These are phyloP conservation scores for Arenaria interpres DNA, from an alignment of 2,113 vertebrate genomes.

Conservation along the genomic window DNA sequence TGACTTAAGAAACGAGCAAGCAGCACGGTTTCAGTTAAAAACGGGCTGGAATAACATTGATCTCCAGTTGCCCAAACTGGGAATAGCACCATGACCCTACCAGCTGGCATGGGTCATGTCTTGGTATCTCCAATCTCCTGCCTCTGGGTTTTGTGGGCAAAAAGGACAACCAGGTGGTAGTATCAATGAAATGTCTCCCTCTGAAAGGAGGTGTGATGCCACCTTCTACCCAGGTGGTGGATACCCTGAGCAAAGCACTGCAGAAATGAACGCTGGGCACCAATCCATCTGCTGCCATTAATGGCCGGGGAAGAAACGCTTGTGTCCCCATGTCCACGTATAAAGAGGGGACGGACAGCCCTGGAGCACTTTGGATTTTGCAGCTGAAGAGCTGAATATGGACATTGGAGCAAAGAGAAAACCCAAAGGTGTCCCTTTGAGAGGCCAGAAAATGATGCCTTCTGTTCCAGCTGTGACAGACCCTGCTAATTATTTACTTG, in stretches of 20 bases:
- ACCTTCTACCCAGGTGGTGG: not conserved
- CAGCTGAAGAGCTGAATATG: not conserved
- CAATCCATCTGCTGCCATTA: fast-evolving
- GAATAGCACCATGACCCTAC: not conserved
- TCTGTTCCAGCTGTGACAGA: fast-evolving
- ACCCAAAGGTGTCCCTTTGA: not conserved
- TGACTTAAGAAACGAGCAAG: not conserved
- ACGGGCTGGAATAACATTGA: fast-evolving
- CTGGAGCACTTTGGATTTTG: not conserved
- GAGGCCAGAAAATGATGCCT: not conserved
- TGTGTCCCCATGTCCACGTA: fast-evolving
- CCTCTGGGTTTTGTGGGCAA: too few relatives aligned
- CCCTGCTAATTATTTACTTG: fast-evolving
- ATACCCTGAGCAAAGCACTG: fast-evolving
- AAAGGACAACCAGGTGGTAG: too few relatives aligned
- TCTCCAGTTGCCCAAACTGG: not conserved
- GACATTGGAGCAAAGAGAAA: not conserved
- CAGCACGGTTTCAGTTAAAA: not conserved
- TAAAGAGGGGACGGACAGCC: not conserved
- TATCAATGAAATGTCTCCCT: not conserved
- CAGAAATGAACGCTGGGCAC: not conserved
- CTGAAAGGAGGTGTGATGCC: not conserved
- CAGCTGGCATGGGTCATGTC: not conserved
- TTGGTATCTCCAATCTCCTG: not conserved
- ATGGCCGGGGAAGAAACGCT: not conserved